Conservation (phyloP, 2,888 invertebrate species). For the Hipparchia sbordonii region DNA sequence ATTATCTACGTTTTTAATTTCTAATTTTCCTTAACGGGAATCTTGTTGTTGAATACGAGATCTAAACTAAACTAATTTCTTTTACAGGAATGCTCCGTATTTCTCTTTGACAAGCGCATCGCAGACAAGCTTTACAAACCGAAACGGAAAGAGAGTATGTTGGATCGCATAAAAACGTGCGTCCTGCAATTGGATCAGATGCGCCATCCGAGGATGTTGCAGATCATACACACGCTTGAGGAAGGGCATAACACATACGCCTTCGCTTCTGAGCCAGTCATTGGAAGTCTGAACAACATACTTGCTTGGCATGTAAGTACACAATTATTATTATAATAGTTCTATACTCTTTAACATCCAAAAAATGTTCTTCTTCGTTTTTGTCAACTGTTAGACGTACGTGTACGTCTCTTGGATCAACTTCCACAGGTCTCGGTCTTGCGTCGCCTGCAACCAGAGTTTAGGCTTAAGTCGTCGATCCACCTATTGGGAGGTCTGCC, state of each 20-base stretch:
- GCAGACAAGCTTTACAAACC: slow-evolving; percentile 97
- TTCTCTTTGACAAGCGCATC: slow-evolving; percentile 95
- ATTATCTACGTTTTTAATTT: too few relatives aligned
- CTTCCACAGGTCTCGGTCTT: too few relatives aligned
- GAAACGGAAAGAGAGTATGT: slow-evolving; percentile 94
- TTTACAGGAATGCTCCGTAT: slow-evolving; percentile 94
- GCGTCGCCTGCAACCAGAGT: too few relatives aligned
- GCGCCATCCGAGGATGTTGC: slow-evolving; percentile 92
- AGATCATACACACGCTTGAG: slow-evolving; percentile 88
- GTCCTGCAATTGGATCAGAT: slow-evolving; percentile 91
- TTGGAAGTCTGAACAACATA: slow-evolving; percentile 94
- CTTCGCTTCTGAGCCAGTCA: slow-evolving; percentile 96
- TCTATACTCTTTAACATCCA: too few relatives aligned
- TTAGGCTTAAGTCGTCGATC: too few relatives aligned
- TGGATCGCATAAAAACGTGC: slow-evolving; percentile 92
- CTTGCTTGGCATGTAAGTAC: slow-evolving; percentile 89
- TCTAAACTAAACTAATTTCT: slow-evolving; percentile 6
- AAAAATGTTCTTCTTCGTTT: too few relatives aligned
- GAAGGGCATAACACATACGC: slow-evolving; percentile 94
- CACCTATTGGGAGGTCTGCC: too few relatives aligned
- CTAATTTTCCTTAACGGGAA: too few relatives aligned
- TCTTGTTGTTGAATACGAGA: too few relatives aligned
- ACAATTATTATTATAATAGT: neutral
- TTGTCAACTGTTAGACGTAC: too few relatives aligned
- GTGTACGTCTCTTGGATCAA: too few relatives aligned